These are phyloP conservation scores for Vespertilio murinus DNA, from an alignment of 2,797 vertebrate species.

Conservation along the genomic window DNA sequence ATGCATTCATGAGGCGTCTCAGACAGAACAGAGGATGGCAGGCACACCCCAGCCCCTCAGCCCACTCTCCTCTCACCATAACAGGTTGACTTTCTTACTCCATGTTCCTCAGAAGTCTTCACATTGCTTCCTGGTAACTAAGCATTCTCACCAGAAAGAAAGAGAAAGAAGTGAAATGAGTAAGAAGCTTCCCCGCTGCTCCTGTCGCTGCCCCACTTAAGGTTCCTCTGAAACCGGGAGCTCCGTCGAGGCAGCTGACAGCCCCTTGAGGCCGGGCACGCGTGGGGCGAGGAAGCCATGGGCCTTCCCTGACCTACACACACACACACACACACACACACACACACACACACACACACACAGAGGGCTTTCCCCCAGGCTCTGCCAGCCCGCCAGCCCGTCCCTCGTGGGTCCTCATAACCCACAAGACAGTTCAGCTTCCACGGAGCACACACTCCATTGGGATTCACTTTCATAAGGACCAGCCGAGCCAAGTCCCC, in stretches of 20 bases:
- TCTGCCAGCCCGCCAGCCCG: not conserved
- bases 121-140: conserved; percentile 33
- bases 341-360: not conserved
- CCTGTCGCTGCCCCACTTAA: conserved; percentile 38
- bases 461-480: not conserved
- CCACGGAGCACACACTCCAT: not conserved
- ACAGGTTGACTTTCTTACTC: not conserved
- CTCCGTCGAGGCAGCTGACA: not conserved
- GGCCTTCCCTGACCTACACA: not conserved
- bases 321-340: too few species aligned
- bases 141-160: not conserved
- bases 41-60: not conserved
- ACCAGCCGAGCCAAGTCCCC: not conserved
- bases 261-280: not conserved
- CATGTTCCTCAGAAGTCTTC: conserved; percentile 58
- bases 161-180: not conserved
- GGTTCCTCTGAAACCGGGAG: conserved; percentile 58
- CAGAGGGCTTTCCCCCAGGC: not conserved
- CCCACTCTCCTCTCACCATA: not conserved
- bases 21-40: not conserved
- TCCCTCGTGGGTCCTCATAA: not conserved
- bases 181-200: not conserved
- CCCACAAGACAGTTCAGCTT: not conserved
- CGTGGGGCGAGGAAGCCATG: not conserved
- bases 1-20: not conserved